Base-by-base conservation (phyloP, 2,113 vertebrate genomes). In the Laterallus jamaicensis region DNA sequence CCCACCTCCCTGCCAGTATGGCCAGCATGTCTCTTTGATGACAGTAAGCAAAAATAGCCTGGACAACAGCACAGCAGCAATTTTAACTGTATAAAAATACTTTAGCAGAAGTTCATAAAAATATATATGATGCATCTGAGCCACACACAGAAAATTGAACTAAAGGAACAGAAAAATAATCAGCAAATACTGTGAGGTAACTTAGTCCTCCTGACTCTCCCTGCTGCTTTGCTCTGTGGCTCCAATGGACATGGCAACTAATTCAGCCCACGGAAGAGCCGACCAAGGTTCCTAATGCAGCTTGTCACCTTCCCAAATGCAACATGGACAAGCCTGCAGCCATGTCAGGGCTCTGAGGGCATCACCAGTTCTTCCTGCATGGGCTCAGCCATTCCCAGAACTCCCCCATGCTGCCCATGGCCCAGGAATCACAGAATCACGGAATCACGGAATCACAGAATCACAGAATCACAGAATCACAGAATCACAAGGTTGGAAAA, bases 161-260 rank as follows among this genome's bases (percentile, higher is more conserved):
- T 52, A 68, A 54, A 88, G 60, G 31, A 82, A 11, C 12, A 59
- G 16, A 37, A 68, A 81, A 92, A 68, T 15, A 68, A 40, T 11
- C 7, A 68, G 10, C 5, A 9, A 1, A 2, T 76, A 29, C 18
- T 31, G 19, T 40, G 47, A 76, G 37, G 54, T 0, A 50, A 8
- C 5, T 5, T 10, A 67, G 35, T 15, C 5, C 6, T 6, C 12
- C 2, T 11, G 31, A 12, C 58, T 59, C 24, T 6, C 5, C 17
- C 28, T 47, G 31, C 24, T 60, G 24, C 60, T 67, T 66, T 12
- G 5, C 19, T n/a, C 15, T 17, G 3, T 5, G 6, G 21, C 28
- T 31, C 19, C 0, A 0, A 15, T 32, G 58, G 17, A 42, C 31
- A 4, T 1, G 10, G 10, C 0, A 0, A 26, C 16, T 74, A 29